Evolutionary conservation across 2,888 invertebrate species (phyloP), one percentile per base, ranked within the genome.

Genomic region (Rotaria sp.): DNA sequence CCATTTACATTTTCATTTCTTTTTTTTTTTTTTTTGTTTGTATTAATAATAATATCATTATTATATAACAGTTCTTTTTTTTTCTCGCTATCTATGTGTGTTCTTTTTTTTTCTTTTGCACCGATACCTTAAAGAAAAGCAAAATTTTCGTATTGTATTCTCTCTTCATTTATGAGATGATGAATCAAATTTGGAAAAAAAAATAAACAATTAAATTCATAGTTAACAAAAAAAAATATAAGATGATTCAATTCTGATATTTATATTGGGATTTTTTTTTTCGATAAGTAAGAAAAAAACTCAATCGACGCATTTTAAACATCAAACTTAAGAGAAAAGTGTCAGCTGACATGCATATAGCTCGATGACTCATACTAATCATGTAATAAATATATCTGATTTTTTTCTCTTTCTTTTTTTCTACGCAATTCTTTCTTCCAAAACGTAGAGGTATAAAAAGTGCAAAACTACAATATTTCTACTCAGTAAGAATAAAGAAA

Each of bases 61-160:
- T 67, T 67, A 67, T 67, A 67, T 35, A 67, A 67, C 67, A 67
- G 67, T 67, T 67, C 18, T 67, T 67, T 30, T 67, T 30, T 30
- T 35, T 15, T 67, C 35, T 67, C 35, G 1, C 30, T 35, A 24
- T 55, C 10, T 35, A 15, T 67, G 59, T 59, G 59, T 30, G 30
- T 30, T 10, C 24, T 35, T 2, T n/a, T 15, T 15, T 35, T 52
- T 52, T 67, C 15, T 67, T 67, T 35, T 67, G 67, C 67, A 67
- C 67, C 67, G 35, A 67, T 35, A n/a, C 67, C 67, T 67, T 52
- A 67, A 30, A 67, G 15, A 67, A 67, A 67, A 30, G 30, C n/a
- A n/a, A 67, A 67, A 18, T 67, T 18, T 67, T 18, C 15, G 35
- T 35, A 30, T 67, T 67, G 35, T 67, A 67, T 5, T 67, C 67